phyloP scores from a whole-genome alignment of 2,888 invertebrate species.

The Cartodere bifasciata region DNA sequence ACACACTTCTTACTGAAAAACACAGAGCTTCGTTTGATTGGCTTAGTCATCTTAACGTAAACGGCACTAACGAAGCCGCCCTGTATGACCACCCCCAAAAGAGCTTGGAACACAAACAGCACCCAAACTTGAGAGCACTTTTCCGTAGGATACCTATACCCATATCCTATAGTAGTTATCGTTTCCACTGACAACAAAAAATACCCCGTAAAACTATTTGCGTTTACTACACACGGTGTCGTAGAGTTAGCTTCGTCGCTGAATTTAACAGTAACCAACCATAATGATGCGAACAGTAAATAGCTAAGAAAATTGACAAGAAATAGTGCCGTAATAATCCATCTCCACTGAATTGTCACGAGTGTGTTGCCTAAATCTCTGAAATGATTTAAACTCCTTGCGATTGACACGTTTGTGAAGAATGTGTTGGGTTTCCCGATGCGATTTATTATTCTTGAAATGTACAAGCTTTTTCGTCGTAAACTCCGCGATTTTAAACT shows the following conservation, averaged over 20 bases:
- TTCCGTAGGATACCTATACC: constrained; percentile 21
- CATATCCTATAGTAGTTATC: constrained; percentile 21
- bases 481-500: too few relatives aligned
- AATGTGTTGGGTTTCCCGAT: too few relatives aligned
- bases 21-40: constrained; percentile 29
- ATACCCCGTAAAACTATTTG: constrained; percentile 15
- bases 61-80: constrained; percentile 35
- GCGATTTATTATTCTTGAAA: too few relatives aligned
- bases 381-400: too few relatives aligned
- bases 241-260: constrained; percentile 18
- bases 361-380: constrained; percentile 20
- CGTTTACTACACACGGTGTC: constrained; percentile 15
- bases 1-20: constrained; percentile 59
- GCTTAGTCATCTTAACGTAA: constrained; percentile 51
- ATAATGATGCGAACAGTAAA: constrained; percentile 16
- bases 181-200: constrained; percentile 22
- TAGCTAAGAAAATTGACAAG: constrained; percentile 19
- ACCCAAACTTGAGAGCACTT: constrained; percentile 17
- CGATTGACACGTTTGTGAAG: too few relatives aligned
- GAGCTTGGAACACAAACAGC: constrained; percentile 17
- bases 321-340: constrained; percentile 17
- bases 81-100: constrained; percentile 20
- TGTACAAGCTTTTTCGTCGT: too few relatives aligned
- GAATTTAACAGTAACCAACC: constrained; percentile 18
- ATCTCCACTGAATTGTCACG: constrained; percentile 21